Evolutionary conservation across 2,888 invertebrate species (phyloP), one percentile per base, ranked within the genome.

Genomic region (Neoitamus cyanurus): DNA sequence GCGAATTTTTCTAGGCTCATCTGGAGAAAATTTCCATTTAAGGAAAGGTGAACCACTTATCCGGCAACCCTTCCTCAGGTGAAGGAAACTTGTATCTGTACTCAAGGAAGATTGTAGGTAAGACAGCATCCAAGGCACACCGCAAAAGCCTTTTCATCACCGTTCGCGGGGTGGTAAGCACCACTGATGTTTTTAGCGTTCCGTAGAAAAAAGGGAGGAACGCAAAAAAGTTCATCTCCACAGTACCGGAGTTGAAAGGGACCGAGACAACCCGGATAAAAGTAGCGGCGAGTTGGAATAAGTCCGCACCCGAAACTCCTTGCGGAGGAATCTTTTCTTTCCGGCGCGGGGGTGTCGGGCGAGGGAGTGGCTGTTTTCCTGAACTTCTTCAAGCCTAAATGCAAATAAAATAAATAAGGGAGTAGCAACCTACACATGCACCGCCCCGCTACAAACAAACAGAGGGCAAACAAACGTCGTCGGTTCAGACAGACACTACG

Each of bases 61-160:
- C 69, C 69, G 13, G 82, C 28, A 82, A 82, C 69, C 78, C 78
- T 78, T 78, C 28, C 78, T 78, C n/a, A 20, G 73, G 73, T 78
- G 78, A 28, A 48, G 28, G 28, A 34, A 36, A 20, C 37, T 20
- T 48, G 34, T 82, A 11, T 69, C 69, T 82, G 9, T 28, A 58
- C 25, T 46, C 82, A 13, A 82, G 68, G 58, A 34, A 34, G 20
- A 11, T 42, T 42, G 9, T 9, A 82, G 82, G 34, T 37, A 82
- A 25, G 68, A 37, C n/a, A 69, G 69, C 69, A 25, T 36, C 36
- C 69, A 68, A 36, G 82, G 82, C 69, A 69, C 13, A 69, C 69
- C 37, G 68, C 69, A 82, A 69, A 69, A 82, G 34, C 69, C 82
- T 28, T 82, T 82, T 82, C 82, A 82, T 82, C 82, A 82, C 82